Evolutionary conservation across 2,797 vertebrate genomes (phyloP), one percentile per base, ranked within the genome.

Genomic region (Sphenodon punctatus): DNA sequence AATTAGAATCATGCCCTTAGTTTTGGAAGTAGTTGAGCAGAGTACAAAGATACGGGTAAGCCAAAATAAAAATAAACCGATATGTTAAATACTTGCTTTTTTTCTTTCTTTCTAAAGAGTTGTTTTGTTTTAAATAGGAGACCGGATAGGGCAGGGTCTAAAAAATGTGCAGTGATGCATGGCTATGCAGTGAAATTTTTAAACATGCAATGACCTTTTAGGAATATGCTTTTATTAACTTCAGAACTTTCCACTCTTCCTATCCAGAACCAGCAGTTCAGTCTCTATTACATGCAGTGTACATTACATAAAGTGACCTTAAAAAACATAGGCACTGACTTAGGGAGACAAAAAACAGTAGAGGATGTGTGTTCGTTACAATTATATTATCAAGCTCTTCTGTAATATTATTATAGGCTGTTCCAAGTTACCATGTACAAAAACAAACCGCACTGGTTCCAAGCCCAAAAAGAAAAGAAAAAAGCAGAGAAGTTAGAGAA

Each of bases 371-470:
- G 60, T 71, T 74, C 65, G 70, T 84, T 88, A 66, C 75, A 87
- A 80, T 84, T 89, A 88, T 83, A 86, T 84, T 94, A 91, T 93
- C 92, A 93, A 85, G 89, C 66, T 59, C 88, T 92, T 93, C 51
- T 89, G 87, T 82, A 89, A 90, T 95, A 90, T 92, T 94, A 91
- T 86, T 84, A 78, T 59, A 87, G 87, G 86, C 82, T 75, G 80
- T 74, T 90, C 91, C 90, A 95, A 92, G 88, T 92, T 78, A 84
- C 89, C 80, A 80, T 86, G 87, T 92, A 93, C 82, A 76, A 94
- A 95, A 94, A 94, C 87, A 95, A 95, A 92, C 91, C 92, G 90
- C 88, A 81, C 59, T 91, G 80, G 80, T 88, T 92, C 75, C 85
- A 92, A 75, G 61, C 60, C 65, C 84, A 30, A 76, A 71, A 94